Evolutionary conservation across 53 echinoderm and acorn worm species (phyloP), one percentile per base, ranked within the genome.

Genomic region (Actinopyga echinites): DNA sequence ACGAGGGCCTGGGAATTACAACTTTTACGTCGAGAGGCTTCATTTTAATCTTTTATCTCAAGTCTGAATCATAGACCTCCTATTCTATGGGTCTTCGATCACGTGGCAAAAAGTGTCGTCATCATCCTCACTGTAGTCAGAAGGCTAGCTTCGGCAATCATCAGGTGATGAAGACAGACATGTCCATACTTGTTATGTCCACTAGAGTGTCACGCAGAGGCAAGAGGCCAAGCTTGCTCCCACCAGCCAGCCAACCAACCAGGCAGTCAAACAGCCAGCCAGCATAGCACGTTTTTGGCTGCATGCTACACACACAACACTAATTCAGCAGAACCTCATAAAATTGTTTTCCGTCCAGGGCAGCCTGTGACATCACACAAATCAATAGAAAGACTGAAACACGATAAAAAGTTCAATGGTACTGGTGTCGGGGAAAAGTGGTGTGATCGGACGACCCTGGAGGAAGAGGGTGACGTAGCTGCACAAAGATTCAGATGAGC

Each of bases 341-440:
- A 30, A 65, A 65, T 65, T 30, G 31, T 65, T 65, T 34, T 65
- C 20, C 23, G 40, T 71, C 71, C 71, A 71, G 71, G 71, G 71
- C 22, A 71, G 71, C 49, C 24, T 40, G 42, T 71, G 40, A 71
- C 71, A 71, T 71, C 71, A 71, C 15, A 40, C 25, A 71, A 71
- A 71, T 71, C 71, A 71, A 71, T 71, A 71, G 37, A 71, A 71
- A 71, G 44, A 71, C 40, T 71, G 42, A 71, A 71, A 44, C 71
- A 71, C 24, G 71, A 71, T 71, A 71, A 71, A 71, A 71, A 71
- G 71, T 71, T 71, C 71, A 71, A 71, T 23, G 71, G 40, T 71
- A 71, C 71, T 44, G 21, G 22, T 23, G 19, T 32, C 31, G 2
- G 23, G 21, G 44, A 23, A 23, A 44, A 68, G 68, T 68, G 34